Evolutionary conservation across 1,140 invertebrate species (phyloP), one percentile per base, ranked within the genome.

Genomic region (Drosophila micromelanica): DNA sequence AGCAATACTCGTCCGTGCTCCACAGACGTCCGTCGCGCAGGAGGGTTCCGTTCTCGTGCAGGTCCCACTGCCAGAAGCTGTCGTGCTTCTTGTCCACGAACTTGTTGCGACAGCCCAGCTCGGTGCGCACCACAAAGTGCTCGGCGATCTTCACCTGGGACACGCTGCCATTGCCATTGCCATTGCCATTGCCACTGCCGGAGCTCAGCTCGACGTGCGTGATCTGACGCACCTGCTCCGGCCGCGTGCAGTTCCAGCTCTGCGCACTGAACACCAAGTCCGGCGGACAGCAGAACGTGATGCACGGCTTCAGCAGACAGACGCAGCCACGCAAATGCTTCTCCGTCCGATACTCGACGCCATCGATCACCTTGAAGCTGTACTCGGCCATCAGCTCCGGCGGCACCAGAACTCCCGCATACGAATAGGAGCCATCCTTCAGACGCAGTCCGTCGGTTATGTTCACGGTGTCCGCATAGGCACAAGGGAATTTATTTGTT

Each of bases 341-440:
- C 2, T 71, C 40, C 2, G 90, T 73, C 1, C 52, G 48, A 46
- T 90, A 91, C 42, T 90, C 78, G 1, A 91, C 86, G 9, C 90
- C 90, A 11, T 91, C 90, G 51, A 91, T 86, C 13, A 91, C 80
- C 68, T 90, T 90, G 49, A 91, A 86, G 27, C 68, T 65, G 38
- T 91, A 91, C 52, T 86, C 85, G 11, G 90, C 89, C 12, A 85
- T 60, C 8, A 90, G 17, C 8, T 80, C 52, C 0, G 78, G 49
- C 0, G 89, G 89, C 40, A 91, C 62, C 2, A 91, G 35, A 1
- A 91, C 32, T 5, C 85, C 85, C 2, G 62, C 90, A 43, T 67
- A 87, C 0, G 90, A 90, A 32, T 91, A 91, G 9, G 90, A 90
- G 7, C 90, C 90, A 56, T 91, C 90, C 42, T 84, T 84, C 0